Evolutionary conservation across 2,888 invertebrate species (phyloP), one percentile per base, ranked within the genome.

Genomic region (Drosophila parthenogenetica): DNA sequence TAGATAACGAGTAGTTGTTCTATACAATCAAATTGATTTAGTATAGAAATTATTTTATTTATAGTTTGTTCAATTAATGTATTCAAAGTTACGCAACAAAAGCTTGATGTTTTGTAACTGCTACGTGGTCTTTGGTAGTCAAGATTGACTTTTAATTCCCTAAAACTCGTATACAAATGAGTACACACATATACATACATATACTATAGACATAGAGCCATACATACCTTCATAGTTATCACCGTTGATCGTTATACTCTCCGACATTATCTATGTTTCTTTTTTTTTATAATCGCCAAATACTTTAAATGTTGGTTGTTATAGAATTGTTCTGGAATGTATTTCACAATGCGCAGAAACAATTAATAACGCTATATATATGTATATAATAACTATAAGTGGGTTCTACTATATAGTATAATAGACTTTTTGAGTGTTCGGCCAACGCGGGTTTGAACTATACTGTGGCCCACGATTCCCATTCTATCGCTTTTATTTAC

Each of bases 181-280:
- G n/a, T n/a, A n/a, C n/a, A n/a, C 25, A 5, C 7, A 25, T 7
- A 25, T 51, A 11, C n/a, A 25, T 17, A 39, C 11, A 13, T 13
- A 55, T 29, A n/a, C n/a, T n/a, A n/a, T 35, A 19, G 14, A 19
- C 69, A 25, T 58, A 48, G 37, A 37, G 29, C 40, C 19, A 2
- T 55, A 50, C 67, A 40, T 71, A 83, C 83, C 83, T 53, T 69
- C 87, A 62, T 87, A 67, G 60, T 64, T 50, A 19, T 57, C 68
- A 53, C 83, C 87, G 65, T 83, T 83, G 67, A 83, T 83, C 67
- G 69, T 79, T 45, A 83, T 71, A 59, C 42, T 74, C 46, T 60
- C 64, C 51, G 76, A 8, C 87, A 83, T 86, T 69, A 69, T 82
- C 69, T 50, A n/a, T 35, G n/a, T 8, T 29, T 0, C 29, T 5